A percentile compares a stretch with the other conserved stretches of the same genome.
Conservation (phyloP, 2,797 vertebrate species). For the Centropyge bicolor region DNA sequence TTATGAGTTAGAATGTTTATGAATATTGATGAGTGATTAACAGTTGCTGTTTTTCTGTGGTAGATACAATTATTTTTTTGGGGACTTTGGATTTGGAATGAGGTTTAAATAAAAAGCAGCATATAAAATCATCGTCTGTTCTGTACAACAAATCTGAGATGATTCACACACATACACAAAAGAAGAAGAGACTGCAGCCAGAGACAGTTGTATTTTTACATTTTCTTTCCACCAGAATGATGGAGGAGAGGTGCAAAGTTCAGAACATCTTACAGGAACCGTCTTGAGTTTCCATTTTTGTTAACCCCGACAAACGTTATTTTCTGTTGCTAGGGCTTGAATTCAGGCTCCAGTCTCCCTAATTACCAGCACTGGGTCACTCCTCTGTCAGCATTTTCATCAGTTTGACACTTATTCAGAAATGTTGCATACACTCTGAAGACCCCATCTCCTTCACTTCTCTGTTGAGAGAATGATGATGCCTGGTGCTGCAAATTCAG, state of each 20-base stretch:
- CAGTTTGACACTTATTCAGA: neutral
- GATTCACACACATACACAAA: neutral
- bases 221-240: neutral
- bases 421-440: too few species aligned
- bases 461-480: neutral
- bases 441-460: neutral
- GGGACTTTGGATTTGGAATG: neutral
- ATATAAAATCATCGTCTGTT: conserved; percentile 7
- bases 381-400: conserved; percentile 6
- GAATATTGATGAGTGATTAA: neutral
- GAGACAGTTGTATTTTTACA: neutral
- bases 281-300: neutral
- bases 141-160: neutral
- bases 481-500: neutral
- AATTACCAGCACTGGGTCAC: neutral
- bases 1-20: neutral
- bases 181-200: neutral
- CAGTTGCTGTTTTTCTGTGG: conserved; percentile 7
- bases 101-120: conserved; percentile 18
- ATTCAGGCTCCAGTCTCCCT: neutral
- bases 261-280: neutral
- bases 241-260: neutral
- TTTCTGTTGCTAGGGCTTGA: neutral
- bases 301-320: neutral
- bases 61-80: neutral